Evolutionary conservation across 2,888 invertebrate genomes (phyloP), one percentile per base, ranked within the genome.

Genomic region (Glyphotaelius pellucidus): DNA sequence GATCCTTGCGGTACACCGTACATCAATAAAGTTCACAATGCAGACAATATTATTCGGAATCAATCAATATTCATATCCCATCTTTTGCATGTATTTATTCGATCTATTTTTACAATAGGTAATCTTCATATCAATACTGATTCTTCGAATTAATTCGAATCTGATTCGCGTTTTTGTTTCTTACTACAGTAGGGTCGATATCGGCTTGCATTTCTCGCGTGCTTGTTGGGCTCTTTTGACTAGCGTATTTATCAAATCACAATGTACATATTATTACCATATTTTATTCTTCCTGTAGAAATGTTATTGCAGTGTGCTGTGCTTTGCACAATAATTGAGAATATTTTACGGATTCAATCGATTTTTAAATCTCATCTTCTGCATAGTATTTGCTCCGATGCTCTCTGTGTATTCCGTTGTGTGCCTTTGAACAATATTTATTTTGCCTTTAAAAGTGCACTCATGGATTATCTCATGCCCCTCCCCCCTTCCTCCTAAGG

Each of bases 371-470:
- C 87, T 25, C 87, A 32, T 87, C 47, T 42, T 30, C 19, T 31
- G 31, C 47, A 52, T 31, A 52, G 25, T 67, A 9, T 87, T 87
- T 87, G 52, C 47, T 47, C 7, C 67, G 31, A 87, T 52, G 7
- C 31, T 52, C 87, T 87, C 52, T 67, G 30, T 47, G 47, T 52
- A 67, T 52, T 87, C 86, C 47, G 19, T 42, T 52, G 87, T 47
- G 31, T 87, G 32, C 84, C 35, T 84, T 84, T 87, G 67, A 31
- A 67, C 42, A 87, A 87, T 30, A 47, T 31, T 87, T 31, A 67
- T 67, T 87, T 30, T 47, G 87, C 9, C 87, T 52, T 87, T 30
- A 67, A 87, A 87, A 87, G 52, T 87, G 87, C 87, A 87, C 30
- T 42, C 87, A 67, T 52, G 67, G 87, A 87, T 87, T 86, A 86